A percentile compares a stretch with the other conserved stretches of the same genome.
Evolutionary conservation across 2,888 invertebrate species (phyloP).

Genomic region (Choreutis nemorana): DNA sequence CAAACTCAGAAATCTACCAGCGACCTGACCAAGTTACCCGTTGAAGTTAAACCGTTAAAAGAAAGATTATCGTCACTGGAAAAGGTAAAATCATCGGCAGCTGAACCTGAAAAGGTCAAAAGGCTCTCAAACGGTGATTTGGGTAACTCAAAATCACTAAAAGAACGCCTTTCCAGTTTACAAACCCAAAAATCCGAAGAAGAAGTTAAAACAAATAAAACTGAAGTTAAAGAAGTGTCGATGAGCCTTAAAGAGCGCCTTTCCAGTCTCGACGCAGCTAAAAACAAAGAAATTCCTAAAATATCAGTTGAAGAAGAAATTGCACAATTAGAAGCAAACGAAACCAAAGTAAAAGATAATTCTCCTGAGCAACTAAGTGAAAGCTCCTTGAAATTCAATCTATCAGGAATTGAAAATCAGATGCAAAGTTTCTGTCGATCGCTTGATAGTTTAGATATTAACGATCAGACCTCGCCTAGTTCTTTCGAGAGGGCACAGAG

Average conservation of each 20-base stretch:
- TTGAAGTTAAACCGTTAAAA: slow-evolving; percentile 70
- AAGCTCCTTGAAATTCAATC: slow-evolving; percentile 38
- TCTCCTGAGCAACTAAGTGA: slow-evolving; percentile 31
- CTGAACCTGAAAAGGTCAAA: slow-evolving; percentile 53
- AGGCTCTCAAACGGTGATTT: slow-evolving; percentile 54
- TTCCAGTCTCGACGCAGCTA: slow-evolving; percentile 56
- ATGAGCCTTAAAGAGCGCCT: slow-evolving; percentile 63
- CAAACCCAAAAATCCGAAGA: slow-evolving; percentile 55
- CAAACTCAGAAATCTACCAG: slow-evolving; percentile 48
- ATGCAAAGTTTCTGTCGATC: slow-evolving; percentile 71
- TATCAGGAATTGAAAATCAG: slow-evolving; percentile 59
- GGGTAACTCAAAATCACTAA: slow-evolving; percentile 44
- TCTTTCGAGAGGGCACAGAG: slow-evolving; percentile 72
- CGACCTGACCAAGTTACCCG: slow-evolving; percentile 57
- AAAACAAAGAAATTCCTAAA: slow-evolving; percentile 55
- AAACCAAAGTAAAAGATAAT: slow-evolving; percentile 24
- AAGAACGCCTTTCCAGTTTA: slow-evolving; percentile 54
- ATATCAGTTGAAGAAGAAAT: slow-evolving; percentile 46
- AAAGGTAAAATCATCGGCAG: slow-evolving; percentile 52
- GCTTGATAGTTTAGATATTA: slow-evolving; percentile 70
- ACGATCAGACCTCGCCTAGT: slow-evolving; percentile 58
- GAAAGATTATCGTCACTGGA: slow-evolving; percentile 71
- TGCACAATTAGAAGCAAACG: slow-evolving; percentile 26
- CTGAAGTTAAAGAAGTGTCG: slow-evolving; percentile 55
- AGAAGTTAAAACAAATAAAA: slow-evolving; percentile 38